phyloP scores from a whole-genome alignment of 2,113 vertebrate species.

The Peucedramus taeniatus region DNA sequence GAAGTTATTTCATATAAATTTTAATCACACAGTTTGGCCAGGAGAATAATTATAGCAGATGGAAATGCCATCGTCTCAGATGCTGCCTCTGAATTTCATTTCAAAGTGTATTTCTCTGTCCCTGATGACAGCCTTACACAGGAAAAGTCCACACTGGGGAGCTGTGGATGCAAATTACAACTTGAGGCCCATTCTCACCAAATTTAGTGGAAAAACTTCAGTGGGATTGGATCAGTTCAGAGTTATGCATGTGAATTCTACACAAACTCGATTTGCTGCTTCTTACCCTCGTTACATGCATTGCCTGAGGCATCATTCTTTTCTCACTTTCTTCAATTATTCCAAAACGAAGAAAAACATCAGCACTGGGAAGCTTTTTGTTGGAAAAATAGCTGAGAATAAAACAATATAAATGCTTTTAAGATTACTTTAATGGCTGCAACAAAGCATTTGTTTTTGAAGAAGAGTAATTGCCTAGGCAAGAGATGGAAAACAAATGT shows the following conservation, averaged over 20 bases:
- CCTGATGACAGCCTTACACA: background rate
- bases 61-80: background rate
- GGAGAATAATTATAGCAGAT: background rate
- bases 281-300: slow-evolving; percentile 61
- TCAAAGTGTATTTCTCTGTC: background rate
- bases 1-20: background rate
- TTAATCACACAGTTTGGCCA: background rate
- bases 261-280: background rate
- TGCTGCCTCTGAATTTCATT: background rate
- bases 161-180: background rate
- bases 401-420: background rate
- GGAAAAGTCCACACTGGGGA: background rate
- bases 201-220: background rate
- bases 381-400: slow-evolving; percentile 77
- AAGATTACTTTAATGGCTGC: background rate
- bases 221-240: background rate
- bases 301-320: slow-evolving; percentile 71
- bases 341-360: slow-evolving; percentile 74
- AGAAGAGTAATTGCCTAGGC: background rate
- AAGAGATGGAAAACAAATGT: background rate
- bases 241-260: background rate
- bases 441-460: background rate
- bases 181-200: background rate
- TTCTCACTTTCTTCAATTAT: slow-evolving; percentile 60
- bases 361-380: slow-evolving; percentile 63